Evolutionary conservation across 2,797 vertebrate species (phyloP), one percentile per base, ranked within the genome.

Genomic region (Antennarius maculatus): DNA sequence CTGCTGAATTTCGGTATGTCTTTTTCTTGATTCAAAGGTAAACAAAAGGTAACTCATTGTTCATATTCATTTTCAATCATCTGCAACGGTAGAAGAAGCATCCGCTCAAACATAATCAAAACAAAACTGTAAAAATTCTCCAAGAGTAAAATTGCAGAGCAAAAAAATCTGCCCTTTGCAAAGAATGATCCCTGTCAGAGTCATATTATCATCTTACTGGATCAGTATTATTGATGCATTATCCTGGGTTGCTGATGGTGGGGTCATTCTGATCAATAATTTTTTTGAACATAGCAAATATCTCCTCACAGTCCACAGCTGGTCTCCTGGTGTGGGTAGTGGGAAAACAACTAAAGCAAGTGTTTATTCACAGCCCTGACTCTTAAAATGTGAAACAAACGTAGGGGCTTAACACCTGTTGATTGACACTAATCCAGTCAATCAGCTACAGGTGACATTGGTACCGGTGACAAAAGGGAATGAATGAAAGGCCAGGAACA

Each of bases 1-100:
- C 23, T 77, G 59, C 54, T 63, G 74, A 15, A 61, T 71, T 75
- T 61, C 34, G 28, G 48, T 54, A 49, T 56, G 41, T 37, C 71
- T 77, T 54, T 42, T 47, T 1, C 12, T 37, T 39, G 31, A 61
- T 51, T 66, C 12, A 23, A 61, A 57, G 23, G 28, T 54, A 54
- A 68, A 67, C 34, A n/a, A 54, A 52, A 51, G 45, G 78, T 18
- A 54, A 8, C n/a, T 12, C n/a, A 51, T 23, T 54, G n/a, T 41
- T 70, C 15, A 17, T 49, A 43, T 55, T 74, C 18, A 45, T 39
- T 49, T 11, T 50, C 2, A 18, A 49, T 37, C 45, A 68, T 48
- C 23, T 64, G n/a, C 10, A 48, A 12, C 31, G 39, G 17, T 34
- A 48, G 41, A 48, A 23, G 64, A 64, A 6, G 41, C 11, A 54